A percentile compares a stretch with the other conserved stretches of the same genome.
These are phyloP conservation scores for Alces alces DNA, from an alignment of 2,113 vertebrate genomes.

Conservation along the genomic window DNA sequence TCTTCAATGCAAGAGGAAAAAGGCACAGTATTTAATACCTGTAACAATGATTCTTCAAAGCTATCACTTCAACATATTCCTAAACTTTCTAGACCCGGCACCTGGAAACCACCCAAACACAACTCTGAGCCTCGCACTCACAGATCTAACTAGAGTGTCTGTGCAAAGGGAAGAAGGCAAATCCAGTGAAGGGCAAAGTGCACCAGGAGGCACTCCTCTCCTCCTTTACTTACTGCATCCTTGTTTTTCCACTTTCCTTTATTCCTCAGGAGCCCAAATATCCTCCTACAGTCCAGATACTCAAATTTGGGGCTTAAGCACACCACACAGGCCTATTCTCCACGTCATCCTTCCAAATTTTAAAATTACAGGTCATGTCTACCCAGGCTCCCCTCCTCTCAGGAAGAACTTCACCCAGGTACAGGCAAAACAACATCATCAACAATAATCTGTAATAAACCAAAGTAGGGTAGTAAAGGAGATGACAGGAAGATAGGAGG, in stretches of 20 bases:
- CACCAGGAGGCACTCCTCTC: background rate
- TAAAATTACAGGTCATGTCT: background rate
- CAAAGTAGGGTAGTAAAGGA: background rate
- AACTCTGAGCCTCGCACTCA: background rate
- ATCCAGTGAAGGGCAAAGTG: background rate
- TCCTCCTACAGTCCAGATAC: background rate
- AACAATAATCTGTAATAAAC: background rate
- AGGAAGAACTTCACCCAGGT: background rate
- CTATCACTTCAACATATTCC: background rate
- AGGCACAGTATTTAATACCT: background rate
- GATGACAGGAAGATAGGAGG: background rate
- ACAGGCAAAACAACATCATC: background rate
- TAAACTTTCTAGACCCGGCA: background rate
- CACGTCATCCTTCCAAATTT: background rate
- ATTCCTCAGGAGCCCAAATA: background rate
- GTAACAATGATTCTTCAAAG: background rate
- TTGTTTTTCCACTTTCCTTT: background rate
- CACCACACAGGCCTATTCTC: background rate
- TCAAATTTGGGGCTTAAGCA: background rate
- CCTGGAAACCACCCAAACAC: background rate
- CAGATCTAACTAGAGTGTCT: background rate
- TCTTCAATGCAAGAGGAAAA: slow-evolving; percentile 71
- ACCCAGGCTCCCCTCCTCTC: background rate
- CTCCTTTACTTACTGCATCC: background rate
- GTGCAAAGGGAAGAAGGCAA: background rate